Evolutionary conservation across 2,797 vertebrate species (phyloP), one percentile per base, ranked within the genome.

Genomic region (Gallirallus australis): DNA sequence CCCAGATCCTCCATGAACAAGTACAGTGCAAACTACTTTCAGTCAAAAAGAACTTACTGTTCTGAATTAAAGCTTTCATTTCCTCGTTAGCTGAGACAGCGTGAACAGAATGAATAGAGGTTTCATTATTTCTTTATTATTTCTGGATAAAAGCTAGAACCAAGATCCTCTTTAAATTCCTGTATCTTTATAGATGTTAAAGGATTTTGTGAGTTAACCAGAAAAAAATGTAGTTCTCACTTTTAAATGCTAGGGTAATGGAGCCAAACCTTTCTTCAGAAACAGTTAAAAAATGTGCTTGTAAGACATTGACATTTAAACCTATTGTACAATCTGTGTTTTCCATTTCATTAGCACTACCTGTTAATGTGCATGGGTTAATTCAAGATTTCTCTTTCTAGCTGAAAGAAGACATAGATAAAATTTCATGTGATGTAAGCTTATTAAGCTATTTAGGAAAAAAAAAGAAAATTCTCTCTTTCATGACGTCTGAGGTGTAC

Each of bases 1-100:
- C 21, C 65, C 2, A 2, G 72, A 71, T 96, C 65, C 64, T 56
- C 40, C 30, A 11, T 28, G 27, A 60, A 13, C 4, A 89, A 50
- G 25, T 23, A 28, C 15, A 30, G 30, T 45, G 37, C 19, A 69
- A 48, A 50, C 28, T 14, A 4, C 27, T 25, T 21, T 53, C 30
- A 9, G 16, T 75, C 30, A 60, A 35, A 75, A 94, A 7, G n/a
- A 84, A n/a, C 48, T 75, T 37, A 63, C 33, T 37, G n/a, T 90
- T 90, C 72, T 73, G 37, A 47, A 88, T 56, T 20, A 80, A 83
- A 91, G 45, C 35, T 84, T 95, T 79, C 64, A 65, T 79, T 86
- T 94, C 56, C 95, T 96, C 53, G 53, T 95, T 96, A 97, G 89
- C 78, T 85, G 61, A 68, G 78, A 89, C 21, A 53, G 30, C 75